Conservation (phyloP, 1,140 invertebrate species). For the Drosophila asahinai region DNA sequence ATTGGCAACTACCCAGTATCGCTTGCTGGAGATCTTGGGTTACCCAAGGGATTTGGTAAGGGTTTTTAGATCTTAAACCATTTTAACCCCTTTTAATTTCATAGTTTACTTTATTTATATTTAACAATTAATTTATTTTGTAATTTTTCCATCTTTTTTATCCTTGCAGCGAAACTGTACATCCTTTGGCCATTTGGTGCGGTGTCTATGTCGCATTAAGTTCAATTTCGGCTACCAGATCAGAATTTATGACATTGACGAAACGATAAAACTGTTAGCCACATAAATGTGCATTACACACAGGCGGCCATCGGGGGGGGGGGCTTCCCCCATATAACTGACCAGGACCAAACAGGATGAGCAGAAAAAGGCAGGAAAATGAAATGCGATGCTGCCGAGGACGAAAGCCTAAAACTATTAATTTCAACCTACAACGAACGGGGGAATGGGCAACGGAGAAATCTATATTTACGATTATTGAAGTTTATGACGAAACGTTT, state of each 20-base stretch:
- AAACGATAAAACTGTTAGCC: conserved; percentile 81
- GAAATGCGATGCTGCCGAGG: conserved; percentile 73
- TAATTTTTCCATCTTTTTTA: no score
- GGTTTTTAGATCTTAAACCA: neutral
- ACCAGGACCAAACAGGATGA: conserved; percentile 25
- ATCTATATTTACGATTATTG: conserved; percentile 85
- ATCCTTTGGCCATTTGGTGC: conserved; percentile 2
- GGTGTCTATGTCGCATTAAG: conserved; percentile 67
- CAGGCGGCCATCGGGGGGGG: conserved; percentile 1
- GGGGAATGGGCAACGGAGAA: conserved; percentile 55
- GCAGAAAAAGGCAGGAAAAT: conserved; percentile 57
- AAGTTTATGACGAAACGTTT: conserved; percentile 85
- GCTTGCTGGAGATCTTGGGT: neutral
- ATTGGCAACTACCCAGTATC: conserved; percentile 6
- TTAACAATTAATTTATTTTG: no score
- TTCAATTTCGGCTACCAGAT: conserved; percentile 81
- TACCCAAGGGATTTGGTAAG: neutral
- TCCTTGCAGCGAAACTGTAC: neutral
- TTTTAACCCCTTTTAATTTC: no score
- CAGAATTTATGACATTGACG: conserved; percentile 84
- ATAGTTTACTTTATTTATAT: neutral
- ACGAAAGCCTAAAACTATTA: conserved; percentile 82
- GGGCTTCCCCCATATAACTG: conserved; percentile 64
- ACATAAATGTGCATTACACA: conserved; percentile 80
- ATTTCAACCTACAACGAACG: conserved; percentile 65